Evolutionary conservation across 2,888 invertebrate genomes (phyloP), one percentile per base, ranked within the genome.

Genomic region (Himalopsyche anomala): DNA sequence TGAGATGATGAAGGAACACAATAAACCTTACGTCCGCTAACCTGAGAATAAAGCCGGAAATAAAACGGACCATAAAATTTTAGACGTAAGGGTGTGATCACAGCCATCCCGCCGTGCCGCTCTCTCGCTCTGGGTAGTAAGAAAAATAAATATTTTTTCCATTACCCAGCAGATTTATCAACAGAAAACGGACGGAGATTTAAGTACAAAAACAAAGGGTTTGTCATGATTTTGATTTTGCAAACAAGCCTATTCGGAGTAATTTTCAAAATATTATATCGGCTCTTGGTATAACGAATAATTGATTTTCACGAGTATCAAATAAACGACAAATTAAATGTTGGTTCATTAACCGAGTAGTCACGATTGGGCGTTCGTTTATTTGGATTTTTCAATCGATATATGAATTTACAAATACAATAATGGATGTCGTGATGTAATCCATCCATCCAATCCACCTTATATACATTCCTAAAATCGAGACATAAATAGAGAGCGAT

Each of bases 21-120:
- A 86, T 86, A 86, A 86, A 86, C 83, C 80, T 86, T 86, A 83
- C 86, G 83, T 69, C 62, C 80, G 83, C 86, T 86, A 86, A 86
- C 86, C 86, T 86, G 83, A 83, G 86, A 83, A 86, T 86, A 86
- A 86, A 86, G 74, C 83, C 80, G 54, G 80, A 45, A 85, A 85
- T 86, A 86, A 86, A 86, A 80, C 40, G 83, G 55, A 80, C 79
- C 28, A 69, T 84, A 84, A 84, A 84, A 74, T 42, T 45, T 28
- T 19, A 62, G 62, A 74, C 56, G 40, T 17, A 42, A 74, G 84
- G 74, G 79, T 74, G 74, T 74, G 36, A 83, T 62, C 36, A 54
- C 83, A 51, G 42, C 81, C 15, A 45, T 42, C 81, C 19, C 62
- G 62, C 62, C 62, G 28, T 62, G 28, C 28, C 28, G 28, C 28